Conservation (phyloP, 1,140 invertebrate species). For the Elymnias hypermnestra region DNA sequence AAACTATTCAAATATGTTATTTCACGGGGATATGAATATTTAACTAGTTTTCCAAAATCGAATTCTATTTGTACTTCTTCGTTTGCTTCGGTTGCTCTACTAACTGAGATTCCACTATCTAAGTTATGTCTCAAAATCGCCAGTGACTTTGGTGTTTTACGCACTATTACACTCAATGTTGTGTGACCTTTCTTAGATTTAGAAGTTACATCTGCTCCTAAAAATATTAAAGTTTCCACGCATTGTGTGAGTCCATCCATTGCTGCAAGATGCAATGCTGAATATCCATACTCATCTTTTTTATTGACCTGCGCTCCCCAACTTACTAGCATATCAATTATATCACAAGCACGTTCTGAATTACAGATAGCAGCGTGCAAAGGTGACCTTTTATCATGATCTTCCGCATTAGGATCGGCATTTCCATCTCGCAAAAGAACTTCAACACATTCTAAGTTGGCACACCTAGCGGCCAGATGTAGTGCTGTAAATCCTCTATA, state of each 20-base stretch:
- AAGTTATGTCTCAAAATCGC: slow-evolving; percentile 76
- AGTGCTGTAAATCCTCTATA: slow-evolving; percentile 77
- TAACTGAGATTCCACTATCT: slow-evolving; percentile 77
- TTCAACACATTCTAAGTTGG: slow-evolving; percentile 76
- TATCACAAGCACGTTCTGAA: slow-evolving; percentile 69
- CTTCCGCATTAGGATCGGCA: slow-evolving; percentile 77
- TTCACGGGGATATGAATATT: slow-evolving; percentile 77
- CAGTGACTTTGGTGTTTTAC: slow-evolving; percentile 78
- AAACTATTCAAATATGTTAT: slow-evolving; percentile 79
- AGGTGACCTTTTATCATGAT: slow-evolving; percentile 77
- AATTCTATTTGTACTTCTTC: slow-evolving; percentile 79
- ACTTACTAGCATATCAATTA: slow-evolving; percentile 76
- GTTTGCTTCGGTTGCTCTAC: slow-evolving; percentile 73
- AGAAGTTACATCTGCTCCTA: slow-evolving; percentile 81
- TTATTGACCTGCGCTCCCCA: slow-evolving; percentile 76
- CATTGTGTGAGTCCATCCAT: slow-evolving; percentile 79
- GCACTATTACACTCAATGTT: slow-evolving; percentile 78
- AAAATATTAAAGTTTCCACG: slow-evolving; percentile 79
- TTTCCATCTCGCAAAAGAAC: slow-evolving; percentile 72
- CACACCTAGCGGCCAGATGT: slow-evolving; percentile 79
- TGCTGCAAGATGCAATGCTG: slow-evolving; percentile 82
- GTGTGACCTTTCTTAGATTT: slow-evolving; percentile 78
- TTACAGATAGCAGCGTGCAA: slow-evolving; percentile 79
- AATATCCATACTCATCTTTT: slow-evolving; percentile 81
- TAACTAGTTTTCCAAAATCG: slow-evolving; percentile 77